Conservation (phyloP, 2,888 invertebrate species). For the Aleiodes testaceus region DNA sequence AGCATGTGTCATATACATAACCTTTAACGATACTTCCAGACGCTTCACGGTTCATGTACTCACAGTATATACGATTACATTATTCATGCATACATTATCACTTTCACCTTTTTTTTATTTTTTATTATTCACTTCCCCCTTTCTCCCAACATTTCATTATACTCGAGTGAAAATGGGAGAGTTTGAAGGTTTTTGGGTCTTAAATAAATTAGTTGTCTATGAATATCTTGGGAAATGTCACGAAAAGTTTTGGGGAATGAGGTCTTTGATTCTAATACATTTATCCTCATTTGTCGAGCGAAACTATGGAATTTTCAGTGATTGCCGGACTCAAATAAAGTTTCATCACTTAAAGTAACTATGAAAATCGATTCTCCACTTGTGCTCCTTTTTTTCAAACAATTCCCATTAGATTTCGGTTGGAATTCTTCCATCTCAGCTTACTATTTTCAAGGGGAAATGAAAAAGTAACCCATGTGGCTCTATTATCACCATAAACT, state of each 20-base stretch:
- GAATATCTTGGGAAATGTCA: no score
- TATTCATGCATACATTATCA: slow-evolving; percentile 18
- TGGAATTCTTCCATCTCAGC: no score
- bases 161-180: background rate
- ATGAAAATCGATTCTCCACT: no score
- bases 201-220: slow-evolving; percentile 3
- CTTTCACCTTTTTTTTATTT: slow-evolving; percentile 11
- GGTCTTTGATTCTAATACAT: no score
- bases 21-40: slow-evolving; percentile 9
- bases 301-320: no score
- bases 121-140: background rate
- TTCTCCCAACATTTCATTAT: background rate
- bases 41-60: background rate
- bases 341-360: no score
- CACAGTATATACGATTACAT: background rate
- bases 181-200: background rate
- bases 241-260: no score
- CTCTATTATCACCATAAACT: slow-evolving; percentile 18
- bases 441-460: background rate
- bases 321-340: no score
- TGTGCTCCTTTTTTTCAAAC: no score
- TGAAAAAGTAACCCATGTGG: background rate
- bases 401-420: no score
- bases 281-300: no score
- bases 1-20: background rate